Base-by-base conservation (phyloP, 2,113 vertebrate species). In the Phyllostomus discolor region DNA sequence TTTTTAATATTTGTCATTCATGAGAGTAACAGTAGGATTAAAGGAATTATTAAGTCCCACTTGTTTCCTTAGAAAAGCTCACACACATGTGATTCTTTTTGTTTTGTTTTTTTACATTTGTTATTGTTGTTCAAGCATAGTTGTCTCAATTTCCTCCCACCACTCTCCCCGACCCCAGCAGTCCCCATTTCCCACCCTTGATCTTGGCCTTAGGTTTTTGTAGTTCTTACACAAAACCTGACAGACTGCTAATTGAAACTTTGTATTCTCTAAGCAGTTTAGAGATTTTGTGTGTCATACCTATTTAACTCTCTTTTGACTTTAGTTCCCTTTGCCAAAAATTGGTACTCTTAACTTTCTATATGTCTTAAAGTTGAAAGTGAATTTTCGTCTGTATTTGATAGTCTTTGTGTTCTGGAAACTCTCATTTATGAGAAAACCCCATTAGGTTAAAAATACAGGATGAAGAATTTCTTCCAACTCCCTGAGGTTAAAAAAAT, bases 311-410 rank as follows among this genome's bases (percentile, higher is more conserved):
- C 35, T 52, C 52, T 52, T 35, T 83, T 76, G 89, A 79, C 54
- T 82, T 79, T 4, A 10, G 3, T 62, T 95, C 43, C 43, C 67
- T 93, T 88, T 66, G 31, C 48, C 79, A 89, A 93, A 93, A 91
- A 33, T 48, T 26, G 38, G 35, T 92, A 38, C 38, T 50, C 41
- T 92, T 17, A 0, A 79, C 31, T 54, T 83, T 62, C 41, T 91
- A 24, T 64, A 35, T 85, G 73, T 66, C 52, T 93, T 35, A 86
- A 86, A 95, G 33, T 75, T 78, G n/a, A 91, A 93, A 83, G 79
- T 69, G 22, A 90, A 66, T 52, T 90, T 97, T 95, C 93, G 48
- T 80, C 57, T 86, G 12, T 59, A 57, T 89, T 69, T 95, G 82
- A 89, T 79, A 88, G 26, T 15, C 41, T 96, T 89, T 20, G 50